phyloP scores from a whole-genome alignment of 2,113 vertebrate genomes.

The Toxotes jaculatrix region DNA sequence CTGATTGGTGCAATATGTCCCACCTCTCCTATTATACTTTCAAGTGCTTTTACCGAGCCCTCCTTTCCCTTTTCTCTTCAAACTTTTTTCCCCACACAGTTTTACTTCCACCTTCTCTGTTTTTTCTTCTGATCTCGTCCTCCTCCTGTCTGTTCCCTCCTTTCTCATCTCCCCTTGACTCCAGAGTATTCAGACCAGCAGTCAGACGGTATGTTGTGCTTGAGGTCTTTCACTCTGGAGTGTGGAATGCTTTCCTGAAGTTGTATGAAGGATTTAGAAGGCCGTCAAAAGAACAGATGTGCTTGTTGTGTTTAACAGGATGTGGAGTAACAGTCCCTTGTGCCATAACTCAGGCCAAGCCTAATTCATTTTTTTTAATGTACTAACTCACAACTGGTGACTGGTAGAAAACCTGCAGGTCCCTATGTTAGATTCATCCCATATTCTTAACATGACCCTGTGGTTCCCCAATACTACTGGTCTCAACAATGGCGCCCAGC shows the following conservation, averaged over 20 bases:
- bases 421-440: not conserved
- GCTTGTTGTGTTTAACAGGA: constrained; percentile 67
- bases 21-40: not conserved
- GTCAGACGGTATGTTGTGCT: constrained; percentile 78
- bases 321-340: constrained; percentile 19
- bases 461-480: not conserved
- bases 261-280: constrained; percentile 45
- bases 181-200: constrained; percentile 79
- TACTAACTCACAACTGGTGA: constrained; percentile 56
- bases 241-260: constrained; percentile 65
- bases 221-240: constrained; percentile 59
- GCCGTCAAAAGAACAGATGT: constrained; percentile 27
- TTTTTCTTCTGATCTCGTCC: constrained; percentile 57
- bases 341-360: constrained; percentile 12
- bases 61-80: constrained; percentile 15
- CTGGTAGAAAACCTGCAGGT: constrained; percentile 15
- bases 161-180: constrained; percentile 59
- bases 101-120: constrained; percentile 46
- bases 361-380: constrained; percentile 29
- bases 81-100: constrained; percentile 29
- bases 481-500: not conserved
- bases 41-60: constrained; percentile 22
- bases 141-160: constrained; percentile 61
- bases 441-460: constrained; percentile 8
- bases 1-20: not conserved